Base-by-base conservation (phyloP, 2,797 vertebrate species). In the Arremon aurantiirostris region DNA sequence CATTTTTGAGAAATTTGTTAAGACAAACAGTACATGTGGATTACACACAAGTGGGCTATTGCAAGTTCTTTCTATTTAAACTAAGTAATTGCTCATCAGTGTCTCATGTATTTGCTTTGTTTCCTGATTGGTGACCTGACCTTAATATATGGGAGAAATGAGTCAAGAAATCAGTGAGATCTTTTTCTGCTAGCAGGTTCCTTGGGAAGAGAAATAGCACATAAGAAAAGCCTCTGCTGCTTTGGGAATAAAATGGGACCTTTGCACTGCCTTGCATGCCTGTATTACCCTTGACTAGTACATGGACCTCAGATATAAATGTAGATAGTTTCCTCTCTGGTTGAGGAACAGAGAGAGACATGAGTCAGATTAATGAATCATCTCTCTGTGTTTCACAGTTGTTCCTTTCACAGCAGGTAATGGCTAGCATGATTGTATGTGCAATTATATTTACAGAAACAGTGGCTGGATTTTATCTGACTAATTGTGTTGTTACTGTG, bases 321-420 rank as follows among this genome's bases (percentile, higher is more conserved):
- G 26, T 44, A 82, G 68, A 59, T 60, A 18, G 10, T 22, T 68
- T 86, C 18, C 17, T 73, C 42, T 61, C 59, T 64, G 56, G 11
- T 66, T 83, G 32, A 95, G 35, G 27, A 70, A 79, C 39, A 92
- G 21, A 76, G 65, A 42, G 87, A 84, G 55, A 28, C 0, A 0
- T 73, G 81, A 93, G 30, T 94, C 81, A 90, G 60, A 70, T 50
- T 76, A 22, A 66, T 93, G 80, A 94, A 70, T 92, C 70, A 82
- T 59, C n/a, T 83, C 30, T 68, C 42, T 73, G 3, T 59, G 24
- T 83, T 93, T 89, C 75, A 52, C 27, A 66, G 84, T 90, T 86
- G 47, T 47, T 90, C 27, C 37, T 89, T 89, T 79, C 78, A 60
- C 59, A 91, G 64, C 44, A 95, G 78, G 86, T 64, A 86, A 66